A percentile compares a stretch with the other conserved stretches of the same genome.
These are phyloP conservation scores for Sphaerolaimus hirsutus DNA, from an alignment of 2,888 invertebrate genomes.

Conservation along the genomic window DNA sequence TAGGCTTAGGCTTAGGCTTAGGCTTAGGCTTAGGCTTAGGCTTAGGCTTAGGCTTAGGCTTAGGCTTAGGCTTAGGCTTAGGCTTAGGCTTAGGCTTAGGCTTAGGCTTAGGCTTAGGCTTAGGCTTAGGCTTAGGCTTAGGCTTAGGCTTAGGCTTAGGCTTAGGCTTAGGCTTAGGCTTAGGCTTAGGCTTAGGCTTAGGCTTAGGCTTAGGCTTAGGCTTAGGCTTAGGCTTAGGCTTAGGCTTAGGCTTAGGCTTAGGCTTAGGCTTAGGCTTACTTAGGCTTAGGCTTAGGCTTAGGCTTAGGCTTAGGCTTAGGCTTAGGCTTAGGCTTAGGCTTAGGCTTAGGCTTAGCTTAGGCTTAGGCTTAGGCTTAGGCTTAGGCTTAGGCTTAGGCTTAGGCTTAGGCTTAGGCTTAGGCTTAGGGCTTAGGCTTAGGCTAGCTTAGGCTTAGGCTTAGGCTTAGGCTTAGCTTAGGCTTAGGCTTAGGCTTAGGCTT, in stretches of 20 bases:
- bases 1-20: slow-evolving; percentile 6
- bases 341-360: slow-evolving; percentile 5
- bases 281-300: slow-evolving; percentile 6
- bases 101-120: slow-evolving; percentile 5
- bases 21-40: slow-evolving; percentile 4
- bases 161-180: neutral
- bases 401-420: slow-evolving; percentile 5
- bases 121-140: slow-evolving; percentile 1
- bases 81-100: slow-evolving; percentile 5
- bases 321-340: slow-evolving; percentile 8
- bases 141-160: neutral
- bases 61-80: slow-evolving; percentile 1
- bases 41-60: slow-evolving; percentile 4
- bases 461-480: too few relatives aligned
- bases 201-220: neutral
- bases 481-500: too few relatives aligned
- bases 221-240: slow-evolving; percentile 1
- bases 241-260: slow-evolving; percentile 1
- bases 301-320: slow-evolving; percentile 7
- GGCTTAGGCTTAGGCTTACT: slow-evolving; percentile 8
- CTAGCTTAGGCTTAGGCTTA: too few relatives aligned
- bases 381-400: slow-evolving; percentile 6
- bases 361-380: slow-evolving; percentile 8
- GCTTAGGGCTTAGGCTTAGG: slow-evolving; percentile 7
- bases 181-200: neutral